phyloP scores from a whole-genome alignment of 1,140 invertebrate genomes.

The Prorops nasuta region DNA sequence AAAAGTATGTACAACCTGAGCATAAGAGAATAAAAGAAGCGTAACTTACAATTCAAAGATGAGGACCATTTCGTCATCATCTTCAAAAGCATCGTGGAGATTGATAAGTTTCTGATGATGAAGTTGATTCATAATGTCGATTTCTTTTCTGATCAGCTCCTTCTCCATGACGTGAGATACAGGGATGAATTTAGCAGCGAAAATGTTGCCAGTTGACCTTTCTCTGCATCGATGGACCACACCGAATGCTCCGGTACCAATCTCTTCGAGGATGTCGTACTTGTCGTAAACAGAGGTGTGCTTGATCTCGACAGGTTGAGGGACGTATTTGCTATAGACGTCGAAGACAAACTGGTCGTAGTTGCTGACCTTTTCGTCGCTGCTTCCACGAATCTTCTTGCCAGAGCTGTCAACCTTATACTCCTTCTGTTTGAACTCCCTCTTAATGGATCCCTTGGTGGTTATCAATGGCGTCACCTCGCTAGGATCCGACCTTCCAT shows the following conservation, averaged over 20 bases:
- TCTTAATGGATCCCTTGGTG: slow-evolving; percentile 80
- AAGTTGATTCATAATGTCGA: slow-evolving; percentile 98
- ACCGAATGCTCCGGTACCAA: slow-evolving; percentile 98
- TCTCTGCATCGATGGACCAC: slow-evolving; percentile 97
- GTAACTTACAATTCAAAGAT: slow-evolving; percentile 95
- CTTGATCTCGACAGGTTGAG: slow-evolving; percentile 95
- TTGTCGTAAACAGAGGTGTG: slow-evolving; percentile 93
- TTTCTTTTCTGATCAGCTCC: slow-evolving; percentile 95
- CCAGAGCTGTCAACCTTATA: slow-evolving; percentile 87
- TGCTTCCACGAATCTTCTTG: slow-evolving; percentile 87
- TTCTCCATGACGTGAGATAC: slow-evolving; percentile 95
- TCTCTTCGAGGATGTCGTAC: slow-evolving; percentile 99
- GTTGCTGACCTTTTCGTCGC: slow-evolving; percentile 86
- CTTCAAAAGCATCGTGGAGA: slow-evolving; percentile 97
- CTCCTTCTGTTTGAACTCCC: slow-evolving; percentile 72
- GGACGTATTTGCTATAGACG: slow-evolving; percentile 94
- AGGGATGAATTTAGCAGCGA: slow-evolving; percentile 99
- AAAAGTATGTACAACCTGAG: too few species aligned
- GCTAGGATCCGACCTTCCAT: slow-evolving; percentile 91
- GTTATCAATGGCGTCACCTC: slow-evolving; percentile 78
- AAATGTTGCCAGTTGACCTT: slow-evolving; percentile 92
- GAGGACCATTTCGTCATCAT: slow-evolving; percentile 98
- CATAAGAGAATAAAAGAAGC: neutral
- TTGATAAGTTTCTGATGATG: slow-evolving; percentile 98
- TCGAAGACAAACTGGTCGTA: slow-evolving; percentile 99